Evolutionary conservation across 2,888 invertebrate genomes (phyloP), one percentile per base, ranked within the genome.

Genomic region (Eupithecia vulgata): DNA sequence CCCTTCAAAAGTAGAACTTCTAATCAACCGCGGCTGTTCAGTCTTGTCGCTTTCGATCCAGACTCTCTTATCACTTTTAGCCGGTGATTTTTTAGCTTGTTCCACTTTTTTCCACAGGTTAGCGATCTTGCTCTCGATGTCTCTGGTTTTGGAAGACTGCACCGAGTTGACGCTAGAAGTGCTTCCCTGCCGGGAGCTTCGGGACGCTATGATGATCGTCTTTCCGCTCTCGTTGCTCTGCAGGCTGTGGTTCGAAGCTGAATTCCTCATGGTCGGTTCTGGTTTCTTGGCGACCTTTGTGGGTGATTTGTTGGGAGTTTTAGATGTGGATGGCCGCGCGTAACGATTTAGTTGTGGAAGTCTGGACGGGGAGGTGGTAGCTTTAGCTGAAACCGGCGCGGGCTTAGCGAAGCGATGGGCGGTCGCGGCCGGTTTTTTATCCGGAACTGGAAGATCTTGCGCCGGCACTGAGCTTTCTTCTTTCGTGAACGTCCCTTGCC

Each of bases 401-500:
- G 86, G 85, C 79, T 89, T 89, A 17, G 80, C 79, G 30, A 85
- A 76, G 57, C 85, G 85, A 17, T 88, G 83, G 34, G 25, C 30
- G 5, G 52, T 35, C 15, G 78, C 84, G 37, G 82, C 73, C 0
- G 83, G 79, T 78, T 86, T 89, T 78, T 84, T 91, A 45, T 90
- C 91, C 1, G 92, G 89, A 45, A 88, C 87, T 0, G 90, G 92
- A 64, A 91, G 82, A 73, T 91, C 89, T 80, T 89, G 88, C 0
- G 93, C 83, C 0, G 91, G 90, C 1, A 93, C 89, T 0, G 89
- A 87, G 78, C 93, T 93, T 57, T 97, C 97, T 81, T 98, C 98
- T 90, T 98, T 98, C 0, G 98, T 97, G 86, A 99, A 99, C 0
- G 99, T 99, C 17, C 98, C 98, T 89, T 99, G 98, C 40, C 98